Base-by-base conservation (phyloP, 2,888 invertebrate species). In the Oligia fasciuncula region DNA sequence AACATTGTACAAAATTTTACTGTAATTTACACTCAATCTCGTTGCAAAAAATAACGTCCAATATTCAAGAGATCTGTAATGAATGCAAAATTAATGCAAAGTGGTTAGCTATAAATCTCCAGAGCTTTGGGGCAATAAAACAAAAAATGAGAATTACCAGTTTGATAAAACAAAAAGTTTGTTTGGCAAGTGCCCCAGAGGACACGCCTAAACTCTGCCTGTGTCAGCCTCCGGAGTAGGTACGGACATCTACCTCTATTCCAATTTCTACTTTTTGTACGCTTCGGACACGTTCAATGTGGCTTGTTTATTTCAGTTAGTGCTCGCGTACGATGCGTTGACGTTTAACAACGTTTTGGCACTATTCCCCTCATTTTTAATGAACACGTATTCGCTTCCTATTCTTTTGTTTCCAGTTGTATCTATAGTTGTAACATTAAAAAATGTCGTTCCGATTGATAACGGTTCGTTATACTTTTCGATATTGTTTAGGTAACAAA, bases 11-110 rank as follows among this genome's bases (percentile, higher is more conserved):
- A 86, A 91, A 91, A 92, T 90, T 90, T 89, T 82, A 81, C 83
- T 89, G 90, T 91, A 94, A 93, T 94, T 94, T 92, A 91, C 93
- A 93, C 93, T 93, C 91, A 90, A 92, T 93, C 84, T 87, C 79
- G 85, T 80, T 89, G 85, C 85, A 85, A 91, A 94, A 95, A 93
- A 92, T 91, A 91, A 88, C 90, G 90, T 90, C 92, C 88, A 91
- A 94, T 93, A 93, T 94, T 93, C 93, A 93, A 93, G 93, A 92
- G 94, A 94, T 93, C 94, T 93, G 94, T 95, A 95, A 96, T 95
- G 93, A 95, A 96, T 96, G 94, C 91, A 94, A 95, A 94, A 96
- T 96, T 95, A 96, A 96, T 96, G 94, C 95, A 95, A 96, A 96
- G 94, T 95, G 95, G 93, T 93, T 92, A 92, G 93, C 94, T 91